Evolutionary conservation across 2,113 vertebrate species (phyloP).

Genomic region (Trematocara macrostoma): DNA sequence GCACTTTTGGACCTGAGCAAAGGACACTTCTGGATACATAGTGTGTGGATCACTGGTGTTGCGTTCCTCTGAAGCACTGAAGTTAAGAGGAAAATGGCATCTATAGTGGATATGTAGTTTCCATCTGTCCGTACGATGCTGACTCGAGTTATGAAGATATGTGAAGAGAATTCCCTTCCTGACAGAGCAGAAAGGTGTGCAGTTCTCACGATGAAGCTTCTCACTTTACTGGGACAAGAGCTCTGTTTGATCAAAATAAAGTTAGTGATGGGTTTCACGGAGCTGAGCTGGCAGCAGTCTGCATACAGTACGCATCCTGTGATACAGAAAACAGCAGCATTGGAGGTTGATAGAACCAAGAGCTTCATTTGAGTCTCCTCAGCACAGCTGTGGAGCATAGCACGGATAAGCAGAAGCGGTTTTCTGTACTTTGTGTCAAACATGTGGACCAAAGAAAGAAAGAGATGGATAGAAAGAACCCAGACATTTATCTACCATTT

Average conservation of each 20-base stretch:
- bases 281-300: background rate
- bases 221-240: background rate
- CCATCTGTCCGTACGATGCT: background rate
- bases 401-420: background rate
- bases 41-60: conserved; percentile 38
- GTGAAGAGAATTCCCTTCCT: background rate
- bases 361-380: background rate
- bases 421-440: background rate
- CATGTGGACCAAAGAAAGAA: background rate
- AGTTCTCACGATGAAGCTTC: background rate
- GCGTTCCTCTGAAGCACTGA: conserved; percentile 19
- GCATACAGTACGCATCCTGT: background rate
- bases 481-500: background rate
- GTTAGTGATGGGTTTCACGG: background rate
- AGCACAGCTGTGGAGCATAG: background rate
- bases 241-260: background rate
- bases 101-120: background rate
- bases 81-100: background rate
- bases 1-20: background rate
- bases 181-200: background rate
- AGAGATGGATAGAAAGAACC: background rate
- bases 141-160: background rate
- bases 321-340: background rate
- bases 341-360: background rate
- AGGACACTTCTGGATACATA: conserved; percentile 46